Evolutionary conservation across 1,140 invertebrate genomes (phyloP).

Genomic region (Drosophila fuyamai): DNA sequence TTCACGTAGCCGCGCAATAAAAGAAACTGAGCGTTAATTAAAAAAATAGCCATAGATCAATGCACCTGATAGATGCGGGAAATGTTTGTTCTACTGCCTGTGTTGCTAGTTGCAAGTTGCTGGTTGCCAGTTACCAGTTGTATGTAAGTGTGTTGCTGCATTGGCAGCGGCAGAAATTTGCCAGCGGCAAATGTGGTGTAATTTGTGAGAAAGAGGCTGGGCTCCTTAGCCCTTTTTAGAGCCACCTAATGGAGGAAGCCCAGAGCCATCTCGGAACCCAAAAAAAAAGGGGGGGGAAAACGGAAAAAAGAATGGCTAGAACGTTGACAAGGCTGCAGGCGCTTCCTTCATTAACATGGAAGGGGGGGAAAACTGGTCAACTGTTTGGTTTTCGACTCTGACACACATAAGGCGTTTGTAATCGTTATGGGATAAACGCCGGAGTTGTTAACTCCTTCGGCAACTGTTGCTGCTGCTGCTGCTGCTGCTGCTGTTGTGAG

Average conservation of each 20-base stretch:
- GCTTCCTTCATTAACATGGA: slow-evolving; percentile 73
- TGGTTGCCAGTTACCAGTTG: slow-evolving; percentile 15
- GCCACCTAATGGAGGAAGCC: slow-evolving; percentile 45
- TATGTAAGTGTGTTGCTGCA: slow-evolving; percentile 8
- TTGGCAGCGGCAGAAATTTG: slow-evolving; percentile 20
- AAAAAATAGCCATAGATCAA: slow-evolving; percentile 83
- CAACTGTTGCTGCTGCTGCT: slow-evolving; percentile 44
- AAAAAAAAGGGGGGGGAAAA: slow-evolving; percentile 3
- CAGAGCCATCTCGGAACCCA: slow-evolving; percentile 21
- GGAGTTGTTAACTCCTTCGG: slow-evolving; percentile 26
- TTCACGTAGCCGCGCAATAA: slow-evolving; percentile 71
- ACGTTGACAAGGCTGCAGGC: slow-evolving; percentile 69
- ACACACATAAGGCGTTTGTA: slow-evolving; percentile 63
- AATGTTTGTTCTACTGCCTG: slow-evolving; percentile 53
- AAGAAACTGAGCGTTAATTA: slow-evolving; percentile 82
- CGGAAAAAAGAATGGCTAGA: slow-evolving; percentile 12
- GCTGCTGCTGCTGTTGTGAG: slow-evolving; percentile 53
- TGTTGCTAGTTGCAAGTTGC: slow-evolving; percentile 24
- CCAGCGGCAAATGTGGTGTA: slow-evolving; percentile 65
- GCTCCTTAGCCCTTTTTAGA: slow-evolving; percentile 52
- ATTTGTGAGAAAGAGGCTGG: slow-evolving; percentile 63
- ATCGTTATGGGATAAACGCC: slow-evolving; percentile 49
- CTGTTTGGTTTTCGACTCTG: slow-evolving; percentile 34
- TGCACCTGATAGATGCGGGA: slow-evolving; percentile 76
- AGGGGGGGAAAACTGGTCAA: slow-evolving; percentile 39